Conservation (phyloP, 1,140 invertebrate species). For the Zaprionus nigranus region DNA sequence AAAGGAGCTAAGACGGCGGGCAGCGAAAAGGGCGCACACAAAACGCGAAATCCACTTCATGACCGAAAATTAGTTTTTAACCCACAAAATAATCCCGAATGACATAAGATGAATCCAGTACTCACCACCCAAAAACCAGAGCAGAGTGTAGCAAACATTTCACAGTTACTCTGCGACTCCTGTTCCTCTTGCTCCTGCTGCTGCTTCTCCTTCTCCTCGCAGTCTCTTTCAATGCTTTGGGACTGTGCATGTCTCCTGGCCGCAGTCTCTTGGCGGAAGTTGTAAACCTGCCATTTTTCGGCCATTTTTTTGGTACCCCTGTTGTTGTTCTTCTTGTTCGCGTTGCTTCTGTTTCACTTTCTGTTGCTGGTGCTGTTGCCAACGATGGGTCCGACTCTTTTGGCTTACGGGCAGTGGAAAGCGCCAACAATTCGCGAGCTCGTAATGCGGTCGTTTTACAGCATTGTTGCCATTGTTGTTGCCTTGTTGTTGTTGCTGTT, state of each 20-base stretch:
- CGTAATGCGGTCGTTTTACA: slow-evolving; percentile 81
- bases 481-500: slow-evolving; percentile 21
- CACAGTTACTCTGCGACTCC: slow-evolving; percentile 38
- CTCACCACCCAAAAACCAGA: slow-evolving; percentile 27
- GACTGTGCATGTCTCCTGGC: slow-evolving; percentile 40
- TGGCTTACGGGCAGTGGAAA: slow-evolving; percentile 54
- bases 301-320: slow-evolving; percentile 69
- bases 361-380: slow-evolving; percentile 60
- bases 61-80: slow-evolving; percentile 83
- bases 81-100: slow-evolving; percentile 83
- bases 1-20: neutral
- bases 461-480: slow-evolving; percentile 58
- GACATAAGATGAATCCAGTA: slow-evolving; percentile 70
- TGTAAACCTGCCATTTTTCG: slow-evolving; percentile 83
- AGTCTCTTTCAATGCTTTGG: neutral
- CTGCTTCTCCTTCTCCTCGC: neutral
- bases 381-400: slow-evolving; percentile 52
- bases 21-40: slow-evolving; percentile 42
- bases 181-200: neutral
- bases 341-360: slow-evolving; percentile 62
- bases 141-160: slow-evolving; percentile 55
- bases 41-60: slow-evolving; percentile 74
- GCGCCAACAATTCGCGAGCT: slow-evolving; percentile 77
- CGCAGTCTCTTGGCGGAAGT: slow-evolving; percentile 73
- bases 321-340: slow-evolving; percentile 57